Percentiles rank a stretch among this genome's conserved stretches.
phyloP scores from a whole-genome alignment of 2,113 vertebrate species.

The Ictalurus furcatus region DNA sequence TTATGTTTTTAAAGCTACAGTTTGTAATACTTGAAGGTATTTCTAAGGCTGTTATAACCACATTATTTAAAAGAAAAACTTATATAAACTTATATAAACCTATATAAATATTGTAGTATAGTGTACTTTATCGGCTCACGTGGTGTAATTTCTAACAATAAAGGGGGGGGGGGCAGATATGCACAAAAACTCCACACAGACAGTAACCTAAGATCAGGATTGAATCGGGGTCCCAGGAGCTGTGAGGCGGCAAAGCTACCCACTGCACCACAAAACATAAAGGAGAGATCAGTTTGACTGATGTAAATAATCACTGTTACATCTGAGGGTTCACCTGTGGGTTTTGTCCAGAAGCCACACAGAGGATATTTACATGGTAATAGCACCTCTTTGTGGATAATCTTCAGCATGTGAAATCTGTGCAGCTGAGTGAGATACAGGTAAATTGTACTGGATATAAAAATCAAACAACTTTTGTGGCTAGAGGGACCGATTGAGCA shows the following conservation, averaged over 20 bases:
- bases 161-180: neutral
- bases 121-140: neutral
- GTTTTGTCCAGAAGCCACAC: neutral
- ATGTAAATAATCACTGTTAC: neutral
- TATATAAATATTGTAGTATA: neutral
- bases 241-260: neutral
- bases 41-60: neutral
- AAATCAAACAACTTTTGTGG: neutral
- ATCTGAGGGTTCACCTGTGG: neutral
- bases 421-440: neutral
- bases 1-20: neutral
- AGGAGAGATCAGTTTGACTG: neutral
- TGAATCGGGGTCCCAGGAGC: neutral
- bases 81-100: neutral
- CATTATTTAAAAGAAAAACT: neutral
- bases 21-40: neutral
- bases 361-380: neutral
- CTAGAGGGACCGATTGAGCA: neutral
- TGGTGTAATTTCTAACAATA: neutral
- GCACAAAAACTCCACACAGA: neutral
- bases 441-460: neutral
- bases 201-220: neutral
- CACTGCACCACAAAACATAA: neutral
- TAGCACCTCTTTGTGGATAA: constrained; percentile 8
- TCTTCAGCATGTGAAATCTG: neutral